A percentile compares a stretch with the other conserved stretches of the same genome.
Evolutionary conservation across 2,113 vertebrate genomes (phyloP).

Genomic region (Pogona vitticeps): DNA sequence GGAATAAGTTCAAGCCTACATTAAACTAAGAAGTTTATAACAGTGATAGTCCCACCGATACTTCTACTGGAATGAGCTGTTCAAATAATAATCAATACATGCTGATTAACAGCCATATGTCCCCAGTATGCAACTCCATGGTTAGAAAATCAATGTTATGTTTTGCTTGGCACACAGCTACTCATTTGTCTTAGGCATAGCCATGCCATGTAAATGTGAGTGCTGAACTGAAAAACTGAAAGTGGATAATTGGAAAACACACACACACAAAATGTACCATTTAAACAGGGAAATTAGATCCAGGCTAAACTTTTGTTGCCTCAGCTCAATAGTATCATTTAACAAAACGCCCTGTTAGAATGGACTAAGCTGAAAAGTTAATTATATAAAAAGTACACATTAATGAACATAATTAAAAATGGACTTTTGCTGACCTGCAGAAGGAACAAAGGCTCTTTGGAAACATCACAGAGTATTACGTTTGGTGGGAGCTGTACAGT

Average conservation of each 20-base stretch:
- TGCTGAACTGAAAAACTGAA: conserved; percentile 56
- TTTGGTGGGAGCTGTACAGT: conserved; percentile 57
- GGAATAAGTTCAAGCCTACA: background rate
- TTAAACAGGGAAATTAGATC: conserved; percentile 45
- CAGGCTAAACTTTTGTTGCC: conserved; percentile 17
- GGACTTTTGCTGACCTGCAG: conserved; percentile 58
- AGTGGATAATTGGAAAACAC: conserved; percentile 43
- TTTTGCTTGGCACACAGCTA: conserved; percentile 39
- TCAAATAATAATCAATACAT: conserved; percentile 50
- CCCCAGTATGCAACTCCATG: conserved; percentile 33
- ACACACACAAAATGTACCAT: conserved; percentile 36
- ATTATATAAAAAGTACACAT: conserved; percentile 57
- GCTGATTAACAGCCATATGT: conserved; percentile 53
- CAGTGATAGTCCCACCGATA: conserved; percentile 27
- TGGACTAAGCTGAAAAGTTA: conserved; percentile 38
- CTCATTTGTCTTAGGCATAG: conserved; percentile 36
- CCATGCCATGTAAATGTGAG: conserved; percentile 38
- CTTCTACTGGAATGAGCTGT: conserved; percentile 26
- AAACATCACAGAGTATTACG: conserved; percentile 61
- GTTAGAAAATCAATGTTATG: conserved; percentile 43
- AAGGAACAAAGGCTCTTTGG: conserved; percentile 60
- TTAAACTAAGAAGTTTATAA: conserved; percentile 19
- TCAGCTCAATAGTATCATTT: background rate
- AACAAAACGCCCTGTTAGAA: conserved; percentile 4
- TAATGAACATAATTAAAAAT: conserved; percentile 56